A percentile compares a stretch with the other conserved stretches of the same genome.
Evolutionary conservation across 2,113 vertebrate species (phyloP).

Genomic region (Euleptes europaea): DNA sequence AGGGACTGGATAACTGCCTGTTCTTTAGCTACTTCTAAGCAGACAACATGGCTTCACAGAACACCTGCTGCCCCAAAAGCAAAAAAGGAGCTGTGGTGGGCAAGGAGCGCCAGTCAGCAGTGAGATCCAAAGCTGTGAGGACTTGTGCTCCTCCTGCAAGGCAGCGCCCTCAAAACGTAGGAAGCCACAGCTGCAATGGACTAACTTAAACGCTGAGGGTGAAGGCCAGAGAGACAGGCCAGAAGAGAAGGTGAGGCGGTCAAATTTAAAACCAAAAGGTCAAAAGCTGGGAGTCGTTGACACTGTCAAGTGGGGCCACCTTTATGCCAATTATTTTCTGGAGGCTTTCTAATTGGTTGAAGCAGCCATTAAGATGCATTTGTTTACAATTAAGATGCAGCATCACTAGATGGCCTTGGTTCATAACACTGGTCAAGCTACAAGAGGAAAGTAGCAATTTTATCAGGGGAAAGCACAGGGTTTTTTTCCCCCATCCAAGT

Average conservation of each 20-base stretch:
- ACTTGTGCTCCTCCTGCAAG: neutral
- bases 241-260: neutral
- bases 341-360: neutral
- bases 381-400: neutral
- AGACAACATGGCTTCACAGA: neutral
- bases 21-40: neutral
- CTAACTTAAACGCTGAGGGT: neutral
- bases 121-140: neutral
- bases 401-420: neutral
- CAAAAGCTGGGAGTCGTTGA: neutral
- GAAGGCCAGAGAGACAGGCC: neutral
- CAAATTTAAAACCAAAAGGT: neutral
- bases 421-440: neutral
- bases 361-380: neutral
- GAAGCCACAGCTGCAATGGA: neutral
- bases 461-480: neutral
- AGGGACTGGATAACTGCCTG: neutral
- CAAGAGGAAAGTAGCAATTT: neutral
- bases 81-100: neutral
- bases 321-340: neutral
- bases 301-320: neutral
- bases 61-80: too few species aligned
- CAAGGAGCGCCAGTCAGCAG: neutral
- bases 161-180: neutral
- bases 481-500: neutral